phyloP scores from a whole-genome alignment of 2,888 invertebrate species.

The Philereme vetulata region DNA sequence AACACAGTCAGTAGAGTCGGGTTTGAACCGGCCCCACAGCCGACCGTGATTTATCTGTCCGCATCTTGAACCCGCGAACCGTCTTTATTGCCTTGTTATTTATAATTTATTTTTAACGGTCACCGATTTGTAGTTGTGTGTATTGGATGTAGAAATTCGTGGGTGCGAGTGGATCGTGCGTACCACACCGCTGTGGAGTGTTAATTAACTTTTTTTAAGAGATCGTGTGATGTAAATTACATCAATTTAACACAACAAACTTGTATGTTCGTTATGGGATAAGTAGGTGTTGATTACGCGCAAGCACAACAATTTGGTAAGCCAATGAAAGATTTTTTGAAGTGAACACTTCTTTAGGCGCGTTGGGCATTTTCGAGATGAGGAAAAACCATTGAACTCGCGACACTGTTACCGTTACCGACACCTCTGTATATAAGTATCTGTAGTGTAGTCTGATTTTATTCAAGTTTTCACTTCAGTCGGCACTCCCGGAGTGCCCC shows the following conservation, averaged over 20 bases:
- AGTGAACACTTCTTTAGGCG: no score
- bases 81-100: constrained; percentile 82
- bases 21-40: constrained; percentile 49
- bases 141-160: constrained; percentile 47
- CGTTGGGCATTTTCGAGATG: no score
- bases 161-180: constrained; percentile 48
- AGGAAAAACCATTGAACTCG: no score
- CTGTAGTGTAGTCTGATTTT: no score
- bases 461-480: no score
- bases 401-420: no score
- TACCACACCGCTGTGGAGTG: constrained; percentile 46
- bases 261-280: constrained; percentile 27
- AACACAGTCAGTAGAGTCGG: constrained; percentile 65
- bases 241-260: constrained; percentile 35
- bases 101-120: constrained; percentile 84
- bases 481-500: no score
- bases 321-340: constrained; percentile 9
- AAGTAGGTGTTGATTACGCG: constrained; percentile 27
- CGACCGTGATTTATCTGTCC: constrained; percentile 77
- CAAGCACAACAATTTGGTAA: constrained; percentile 12
- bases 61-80: constrained; percentile 81
- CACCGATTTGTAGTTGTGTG: constrained; percentile 71
- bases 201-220: constrained; percentile 48
- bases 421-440: no score
- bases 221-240: constrained; percentile 43